phyloP scores from a whole-genome alignment of 2,113 vertebrate species.

The Phasianus colchicus region DNA sequence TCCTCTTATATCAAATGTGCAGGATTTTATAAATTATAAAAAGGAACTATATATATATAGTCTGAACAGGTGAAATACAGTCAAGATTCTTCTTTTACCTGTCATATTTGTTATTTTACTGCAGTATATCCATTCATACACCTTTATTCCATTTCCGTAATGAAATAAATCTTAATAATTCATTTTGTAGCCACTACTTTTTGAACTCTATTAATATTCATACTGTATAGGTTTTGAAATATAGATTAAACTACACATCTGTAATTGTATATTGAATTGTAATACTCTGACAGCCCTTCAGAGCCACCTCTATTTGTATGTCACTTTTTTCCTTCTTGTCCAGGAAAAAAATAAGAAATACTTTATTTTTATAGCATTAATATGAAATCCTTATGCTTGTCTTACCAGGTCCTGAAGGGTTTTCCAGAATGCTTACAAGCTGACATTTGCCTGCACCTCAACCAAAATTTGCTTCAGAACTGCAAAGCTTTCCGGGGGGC shows the following conservation, averaged over 20 bases:
- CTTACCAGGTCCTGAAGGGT: slow-evolving; percentile 93
- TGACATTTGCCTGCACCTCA: slow-evolving; percentile 98
- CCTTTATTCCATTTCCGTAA: neutral
- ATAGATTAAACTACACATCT: slow-evolving; percentile 18
- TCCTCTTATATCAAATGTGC: neutral
- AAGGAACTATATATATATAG: neutral
- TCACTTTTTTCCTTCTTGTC: neutral
- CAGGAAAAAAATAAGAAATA: slow-evolving; percentile 36
- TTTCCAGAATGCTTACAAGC: slow-evolving; percentile 99
- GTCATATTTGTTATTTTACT: slow-evolving; percentile 15
- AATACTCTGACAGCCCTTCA: neutral
- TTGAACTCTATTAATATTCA: slow-evolving; percentile 25
- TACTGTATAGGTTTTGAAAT: slow-evolving; percentile 28
- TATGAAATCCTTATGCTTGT: slow-evolving; percentile 69
- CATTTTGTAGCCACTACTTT: neutral
- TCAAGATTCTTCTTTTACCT: neutral
- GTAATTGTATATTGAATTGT: neutral
- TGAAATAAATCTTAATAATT: slow-evolving; percentile 3
- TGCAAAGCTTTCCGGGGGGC: slow-evolving; percentile 96
- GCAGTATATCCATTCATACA: neutral
- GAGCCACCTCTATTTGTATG: neutral
- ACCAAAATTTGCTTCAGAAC: slow-evolving; percentile 90
- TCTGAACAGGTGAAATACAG: slow-evolving; percentile 21
- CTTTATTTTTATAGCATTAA: neutral
- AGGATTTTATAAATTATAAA: neutral